Percentiles rank a stretch among this genome's conserved stretches.
Conservation (phyloP, 2,797 vertebrate species). For the Gouania willdenowi region DNA sequence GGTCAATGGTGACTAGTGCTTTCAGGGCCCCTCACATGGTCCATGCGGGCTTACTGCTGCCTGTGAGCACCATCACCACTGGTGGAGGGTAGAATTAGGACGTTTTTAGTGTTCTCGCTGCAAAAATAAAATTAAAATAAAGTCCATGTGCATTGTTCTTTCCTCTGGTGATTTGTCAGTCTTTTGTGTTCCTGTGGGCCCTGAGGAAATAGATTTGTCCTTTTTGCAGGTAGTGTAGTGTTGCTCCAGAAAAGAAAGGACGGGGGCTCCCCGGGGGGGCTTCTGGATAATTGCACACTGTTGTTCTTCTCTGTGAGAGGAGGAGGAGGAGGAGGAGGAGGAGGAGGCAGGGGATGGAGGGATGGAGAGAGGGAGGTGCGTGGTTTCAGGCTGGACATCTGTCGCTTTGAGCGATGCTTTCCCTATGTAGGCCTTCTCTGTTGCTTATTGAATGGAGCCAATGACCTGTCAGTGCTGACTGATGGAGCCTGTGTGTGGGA, state of each 20-base stretch:
- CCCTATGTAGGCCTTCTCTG: conserved; percentile 63
- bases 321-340: conserved; percentile 38
- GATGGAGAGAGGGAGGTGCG: conserved; percentile 33
- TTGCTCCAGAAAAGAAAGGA: conserved; percentile 39
- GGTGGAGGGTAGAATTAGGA: no score
- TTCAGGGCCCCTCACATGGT: no score
- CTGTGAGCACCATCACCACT: no score
- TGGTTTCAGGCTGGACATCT: conserved; percentile 85
- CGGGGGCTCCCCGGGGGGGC: conserved; percentile 67
- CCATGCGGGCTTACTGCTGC: no score
- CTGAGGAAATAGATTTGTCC: conserved; percentile 25
- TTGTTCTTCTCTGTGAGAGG: conserved; percentile 76
- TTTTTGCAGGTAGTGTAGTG: conserved; percentile 55
- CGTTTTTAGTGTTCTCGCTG: no score
- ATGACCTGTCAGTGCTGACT: conserved; percentile 88
- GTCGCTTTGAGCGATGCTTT: conserved; percentile 62
- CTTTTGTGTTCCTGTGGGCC: conserved; percentile 22
- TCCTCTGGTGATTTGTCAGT: conserved; percentile 22
- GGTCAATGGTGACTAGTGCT: no score
- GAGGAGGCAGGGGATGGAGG: conserved; percentile 24
- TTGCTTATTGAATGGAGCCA: conserved; percentile 80
- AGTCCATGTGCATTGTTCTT: no score
- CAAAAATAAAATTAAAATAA: no score
- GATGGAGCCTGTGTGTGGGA: conserved; percentile 88
- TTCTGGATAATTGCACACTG: conserved; percentile 62